These are phyloP conservation scores for Serrognathus titanus DNA, from an alignment of 2,888 invertebrate species.

Conservation along the genomic window DNA sequence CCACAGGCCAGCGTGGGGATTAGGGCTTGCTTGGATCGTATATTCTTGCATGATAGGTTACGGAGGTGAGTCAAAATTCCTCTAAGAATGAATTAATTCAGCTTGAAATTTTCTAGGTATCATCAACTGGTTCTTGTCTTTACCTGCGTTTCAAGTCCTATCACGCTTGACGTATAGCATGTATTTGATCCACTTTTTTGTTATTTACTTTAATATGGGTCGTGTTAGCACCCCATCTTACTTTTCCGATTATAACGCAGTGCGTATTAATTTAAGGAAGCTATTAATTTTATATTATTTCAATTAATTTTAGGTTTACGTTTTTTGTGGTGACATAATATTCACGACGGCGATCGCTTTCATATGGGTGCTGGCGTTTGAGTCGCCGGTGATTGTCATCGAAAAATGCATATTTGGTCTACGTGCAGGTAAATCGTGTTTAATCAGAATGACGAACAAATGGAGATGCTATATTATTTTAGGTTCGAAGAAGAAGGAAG, in stretches of 20 bases:
- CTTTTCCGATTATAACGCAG: conserved; percentile 33
- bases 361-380: conserved; percentile 50
- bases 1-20: conserved; percentile 14
- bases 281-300: too few species aligned
- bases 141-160: not conserved
- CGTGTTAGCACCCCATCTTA: conserved; percentile 27
- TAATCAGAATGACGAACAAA: too few species aligned
- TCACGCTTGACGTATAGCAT: not conserved
- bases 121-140: not conserved
- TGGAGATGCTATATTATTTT: too few species aligned
- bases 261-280: conserved; percentile 19
- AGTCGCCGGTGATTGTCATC: conserved; percentile 49
- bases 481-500: too few species aligned
- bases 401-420: conserved; percentile 40
- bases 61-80: not conserved
- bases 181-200: not conserved
- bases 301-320: conserved; percentile 39
- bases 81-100: too few species aligned
- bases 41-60: too few species aligned
- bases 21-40: too few species aligned
- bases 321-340: conserved; percentile 49
- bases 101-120: conserved; percentile 5
- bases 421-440: too few species aligned
- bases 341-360: conserved; percentile 43
- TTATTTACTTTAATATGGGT: conserved; percentile 22